phyloP scores from a whole-genome alignment of 2,888 invertebrate species.

The Polia nebulosa region DNA sequence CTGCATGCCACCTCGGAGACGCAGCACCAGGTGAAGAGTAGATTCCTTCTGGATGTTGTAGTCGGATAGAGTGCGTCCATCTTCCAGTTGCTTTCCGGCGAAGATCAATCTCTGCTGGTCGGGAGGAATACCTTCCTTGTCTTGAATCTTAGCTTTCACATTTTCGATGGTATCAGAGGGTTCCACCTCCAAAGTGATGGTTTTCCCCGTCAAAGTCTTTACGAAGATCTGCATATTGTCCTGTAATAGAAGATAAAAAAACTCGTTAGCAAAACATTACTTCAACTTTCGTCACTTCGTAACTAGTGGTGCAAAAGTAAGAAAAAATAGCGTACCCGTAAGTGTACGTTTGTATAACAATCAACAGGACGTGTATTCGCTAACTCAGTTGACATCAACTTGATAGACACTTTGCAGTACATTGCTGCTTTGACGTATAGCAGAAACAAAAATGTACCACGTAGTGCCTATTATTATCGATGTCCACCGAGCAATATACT shows the following conservation, averaged over 20 bases:
- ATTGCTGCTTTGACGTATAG: no score
- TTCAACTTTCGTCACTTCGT: no score
- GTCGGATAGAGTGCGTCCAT: slow-evolving; percentile 25
- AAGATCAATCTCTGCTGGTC: slow-evolving; percentile 31
- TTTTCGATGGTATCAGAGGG: slow-evolving; percentile 56
- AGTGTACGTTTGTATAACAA: no score
- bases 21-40: slow-evolving; percentile 25
- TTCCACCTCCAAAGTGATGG: slow-evolving; percentile 52
- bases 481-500: no score
- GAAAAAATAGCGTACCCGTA: no score
- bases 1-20: slow-evolving; percentile 65
- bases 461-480: no score
- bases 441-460: no score
- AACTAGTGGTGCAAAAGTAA: no score
- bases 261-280: slow-evolving; percentile 34
- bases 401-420: no score
- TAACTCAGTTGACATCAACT: no score
- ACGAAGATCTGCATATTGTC: slow-evolving; percentile 71
- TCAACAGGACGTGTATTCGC: no score
- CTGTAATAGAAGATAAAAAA: slow-evolving; percentile 65
- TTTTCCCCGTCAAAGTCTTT: slow-evolving; percentile 52
- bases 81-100: slow-evolving; percentile 27
- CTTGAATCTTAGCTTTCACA: slow-evolving; percentile 57
- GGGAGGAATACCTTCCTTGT: slow-evolving; percentile 51
- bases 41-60: slow-evolving; percentile 35